Conservation (phyloP, 2,113 vertebrate species). For the Crotalus horridus region DNA sequence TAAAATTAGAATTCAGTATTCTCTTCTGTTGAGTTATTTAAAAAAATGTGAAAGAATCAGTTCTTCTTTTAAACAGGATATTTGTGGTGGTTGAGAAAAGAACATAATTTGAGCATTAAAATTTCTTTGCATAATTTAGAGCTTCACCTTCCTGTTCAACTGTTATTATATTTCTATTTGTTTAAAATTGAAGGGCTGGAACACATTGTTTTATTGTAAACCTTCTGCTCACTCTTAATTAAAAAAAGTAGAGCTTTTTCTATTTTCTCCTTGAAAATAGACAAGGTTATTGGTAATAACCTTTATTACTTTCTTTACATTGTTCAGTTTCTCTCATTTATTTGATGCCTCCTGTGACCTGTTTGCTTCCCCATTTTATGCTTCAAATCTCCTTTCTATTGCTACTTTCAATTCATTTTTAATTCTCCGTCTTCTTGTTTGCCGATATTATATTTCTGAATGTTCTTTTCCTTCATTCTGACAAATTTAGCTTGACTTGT, state of each 20-base stretch:
- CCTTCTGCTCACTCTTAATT: constrained; percentile 18
- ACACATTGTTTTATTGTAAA: background rate
- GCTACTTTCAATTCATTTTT: constrained; percentile 28
- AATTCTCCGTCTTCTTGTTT: constrained; percentile 11
- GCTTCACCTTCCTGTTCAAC: background rate
- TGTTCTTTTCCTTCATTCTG: background rate
- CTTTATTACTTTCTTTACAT: constrained; percentile 20
- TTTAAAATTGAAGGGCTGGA: background rate
- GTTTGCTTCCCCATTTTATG: constrained; percentile 2
- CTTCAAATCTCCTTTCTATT: background rate
- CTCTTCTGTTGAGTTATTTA: background rate
- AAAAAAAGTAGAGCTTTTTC: constrained; percentile 11
- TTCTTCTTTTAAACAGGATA: background rate
- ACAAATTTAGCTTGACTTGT: constrained; percentile 22
- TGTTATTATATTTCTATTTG: background rate
- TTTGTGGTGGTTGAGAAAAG: background rate
- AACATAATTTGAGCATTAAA: background rate
- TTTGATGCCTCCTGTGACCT: constrained; percentile 11
- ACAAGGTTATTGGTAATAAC: constrained; percentile 4
- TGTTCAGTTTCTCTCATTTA: constrained; percentile 16
- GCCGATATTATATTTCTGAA: constrained; percentile 22
- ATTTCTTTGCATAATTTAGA: background rate
- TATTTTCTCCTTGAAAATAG: constrained; percentile 14
- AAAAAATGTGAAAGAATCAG: background rate
- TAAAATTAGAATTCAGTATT: background rate